Conservation (phyloP, 2,113 vertebrate species). For the Mesembrinibis cayennensis region DNA sequence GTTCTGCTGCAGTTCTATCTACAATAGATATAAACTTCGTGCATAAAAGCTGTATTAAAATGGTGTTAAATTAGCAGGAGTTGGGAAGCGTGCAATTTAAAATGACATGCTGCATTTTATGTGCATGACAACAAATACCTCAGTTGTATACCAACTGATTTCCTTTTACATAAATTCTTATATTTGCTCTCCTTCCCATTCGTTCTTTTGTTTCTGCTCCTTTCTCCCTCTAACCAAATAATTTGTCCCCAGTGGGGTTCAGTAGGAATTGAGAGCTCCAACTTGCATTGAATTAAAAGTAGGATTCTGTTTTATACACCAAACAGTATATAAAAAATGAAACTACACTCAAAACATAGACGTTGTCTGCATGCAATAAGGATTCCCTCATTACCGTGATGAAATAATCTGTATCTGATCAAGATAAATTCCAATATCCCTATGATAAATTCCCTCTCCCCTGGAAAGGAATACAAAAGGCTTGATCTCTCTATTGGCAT, state of each 20-base stretch:
- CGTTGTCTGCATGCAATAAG: background rate
- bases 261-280: background rate
- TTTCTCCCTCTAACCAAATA: background rate
- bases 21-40: background rate
- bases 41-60: slow-evolving; percentile 17
- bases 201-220: background rate
- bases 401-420: slow-evolving; percentile 41
- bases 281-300: slow-evolving; percentile 28
- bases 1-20: background rate
- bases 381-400: slow-evolving; percentile 37
- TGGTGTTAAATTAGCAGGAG: background rate
- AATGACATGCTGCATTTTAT: background rate
- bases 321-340: slow-evolving; percentile 3
- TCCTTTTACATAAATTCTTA: background rate
- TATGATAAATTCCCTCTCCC: slow-evolving; percentile 46
- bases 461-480: slow-evolving; percentile 51
- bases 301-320: slow-evolving; percentile 1
- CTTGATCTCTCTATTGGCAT: slow-evolving; percentile 62
- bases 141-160: background rate
- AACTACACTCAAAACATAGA: slow-evolving; percentile 30
- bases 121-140: background rate
- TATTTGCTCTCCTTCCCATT: background rate
- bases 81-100: background rate
- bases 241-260: background rate
- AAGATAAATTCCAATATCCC: slow-evolving; percentile 52